phyloP scores from a whole-genome alignment of 2,113 vertebrate genomes.

The Gasterosteus nipponicus region DNA sequence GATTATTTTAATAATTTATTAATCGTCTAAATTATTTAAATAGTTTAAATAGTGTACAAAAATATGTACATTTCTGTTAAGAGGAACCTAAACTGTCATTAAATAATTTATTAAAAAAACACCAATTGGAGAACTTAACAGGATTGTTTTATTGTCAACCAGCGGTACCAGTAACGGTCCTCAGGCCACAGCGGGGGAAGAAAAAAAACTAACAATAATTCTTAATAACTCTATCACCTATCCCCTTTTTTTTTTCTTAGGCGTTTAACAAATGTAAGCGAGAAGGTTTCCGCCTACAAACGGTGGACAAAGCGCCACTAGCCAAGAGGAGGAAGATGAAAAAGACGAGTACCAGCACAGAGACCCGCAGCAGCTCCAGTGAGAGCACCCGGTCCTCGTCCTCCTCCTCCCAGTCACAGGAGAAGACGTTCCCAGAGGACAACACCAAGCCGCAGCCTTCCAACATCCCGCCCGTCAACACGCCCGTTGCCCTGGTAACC shows the following conservation, averaged over 20 bases:
- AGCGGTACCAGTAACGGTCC: too few species aligned
- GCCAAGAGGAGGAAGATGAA: conserved; percentile 99
- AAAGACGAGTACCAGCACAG: conserved; percentile 97
- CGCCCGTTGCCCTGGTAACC: conserved; percentile 54
- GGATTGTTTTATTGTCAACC: too few species aligned
- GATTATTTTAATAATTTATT: too few species aligned
- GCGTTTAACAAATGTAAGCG: conserved; percentile 99
- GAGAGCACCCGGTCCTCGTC: conserved; percentile 96
- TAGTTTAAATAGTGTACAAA: too few species aligned
- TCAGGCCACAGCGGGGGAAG: too few species aligned
- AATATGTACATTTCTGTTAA: too few species aligned
- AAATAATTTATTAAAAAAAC: too few species aligned
- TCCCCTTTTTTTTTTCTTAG: conserved; percentile 71
- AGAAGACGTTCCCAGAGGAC: conserved; percentile 81
- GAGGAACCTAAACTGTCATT: too few species aligned
- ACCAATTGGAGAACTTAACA: too few species aligned
- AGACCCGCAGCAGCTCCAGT: conserved; percentile 97
- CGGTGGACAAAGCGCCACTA: conserved; percentile 87
- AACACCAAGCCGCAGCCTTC: conserved; percentile 67
- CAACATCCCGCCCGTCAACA: conserved; percentile 62
- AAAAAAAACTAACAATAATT: background rate
- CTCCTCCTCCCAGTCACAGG: conserved; percentile 90
- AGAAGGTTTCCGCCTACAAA: conserved; percentile 97
- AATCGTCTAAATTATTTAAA: too few species aligned
- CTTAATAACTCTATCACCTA: background rate